Conservation (phyloP, 2,113 vertebrate genomes). For the Ceratotherium simum region DNA sequence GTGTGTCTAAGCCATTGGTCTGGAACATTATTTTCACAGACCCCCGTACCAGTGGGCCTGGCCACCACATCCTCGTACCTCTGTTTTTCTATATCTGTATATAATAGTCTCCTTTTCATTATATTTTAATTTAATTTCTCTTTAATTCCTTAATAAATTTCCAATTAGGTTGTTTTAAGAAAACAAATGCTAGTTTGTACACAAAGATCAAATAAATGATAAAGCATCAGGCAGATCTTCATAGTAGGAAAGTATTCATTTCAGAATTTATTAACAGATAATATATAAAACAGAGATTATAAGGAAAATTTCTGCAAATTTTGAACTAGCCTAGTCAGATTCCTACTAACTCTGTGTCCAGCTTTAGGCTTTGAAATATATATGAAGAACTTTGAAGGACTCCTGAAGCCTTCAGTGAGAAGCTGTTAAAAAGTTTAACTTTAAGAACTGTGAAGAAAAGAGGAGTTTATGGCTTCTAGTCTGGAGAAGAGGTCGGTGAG, state of each 20-base stretch:
- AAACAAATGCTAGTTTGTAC: background rate
- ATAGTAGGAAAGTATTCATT: background rate
- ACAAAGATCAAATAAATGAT: background rate
- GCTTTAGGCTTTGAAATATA: no score
- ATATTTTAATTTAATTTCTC: background rate
- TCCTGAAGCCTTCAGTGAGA: background rate
- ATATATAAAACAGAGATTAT: background rate
- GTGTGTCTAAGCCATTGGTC: background rate
- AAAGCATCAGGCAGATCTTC: background rate
- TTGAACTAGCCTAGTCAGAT: background rate
- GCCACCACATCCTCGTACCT: background rate
- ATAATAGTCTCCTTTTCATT: background rate
- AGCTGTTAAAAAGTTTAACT: background rate
- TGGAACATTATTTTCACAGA: background rate
- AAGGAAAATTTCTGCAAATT: background rate
- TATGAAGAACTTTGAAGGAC: background rate
- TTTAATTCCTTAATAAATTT: background rate
- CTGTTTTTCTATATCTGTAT: background rate
- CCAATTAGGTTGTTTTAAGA: background rate
- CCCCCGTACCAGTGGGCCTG: background rate
- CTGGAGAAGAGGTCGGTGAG: background rate
- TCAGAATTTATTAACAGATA: background rate
- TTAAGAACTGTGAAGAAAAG: background rate
- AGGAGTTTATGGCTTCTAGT: background rate
- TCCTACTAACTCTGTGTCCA: background rate